phyloP scores from a whole-genome alignment of 2,797 vertebrate genomes.

The Myotis myotis region DNA sequence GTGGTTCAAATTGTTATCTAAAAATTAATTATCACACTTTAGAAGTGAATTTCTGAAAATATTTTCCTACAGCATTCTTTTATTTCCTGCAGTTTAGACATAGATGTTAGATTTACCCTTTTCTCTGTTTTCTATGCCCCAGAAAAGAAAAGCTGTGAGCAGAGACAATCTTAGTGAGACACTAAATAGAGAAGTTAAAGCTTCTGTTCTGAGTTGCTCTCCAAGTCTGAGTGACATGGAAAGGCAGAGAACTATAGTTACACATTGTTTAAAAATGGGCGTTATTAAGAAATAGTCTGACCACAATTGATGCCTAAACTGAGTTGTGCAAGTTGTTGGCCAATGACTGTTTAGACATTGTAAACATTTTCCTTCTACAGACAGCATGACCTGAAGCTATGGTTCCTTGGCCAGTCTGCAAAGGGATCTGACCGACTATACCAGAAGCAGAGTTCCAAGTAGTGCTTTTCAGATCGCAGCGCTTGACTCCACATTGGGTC shows the following conservation, averaged over 20 bases:
- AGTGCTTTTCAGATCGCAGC: background rate
- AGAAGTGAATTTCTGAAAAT: constrained; percentile 33
- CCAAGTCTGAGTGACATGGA: background rate
- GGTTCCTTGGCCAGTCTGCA: background rate
- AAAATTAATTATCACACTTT: constrained; percentile 48
- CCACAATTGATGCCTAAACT: background rate
- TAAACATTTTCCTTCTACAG: background rate
- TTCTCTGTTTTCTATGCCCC: background rate
- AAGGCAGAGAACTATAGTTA: background rate
- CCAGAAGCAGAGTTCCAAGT: background rate
- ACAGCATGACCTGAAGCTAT: background rate
- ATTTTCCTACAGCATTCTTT: background rate
- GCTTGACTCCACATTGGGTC: background rate
- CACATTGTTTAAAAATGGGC: background rate
- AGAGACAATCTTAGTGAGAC: background rate
- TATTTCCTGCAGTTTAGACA: background rate
- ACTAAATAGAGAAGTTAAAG: background rate
- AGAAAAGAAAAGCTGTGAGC: background rate
- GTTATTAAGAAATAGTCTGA: background rate
- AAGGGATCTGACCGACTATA: background rate
- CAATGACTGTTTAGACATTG: background rate
- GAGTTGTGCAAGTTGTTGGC: background rate
- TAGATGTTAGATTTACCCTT: background rate
- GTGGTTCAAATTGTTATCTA: constrained; percentile 11
- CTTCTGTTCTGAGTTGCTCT: background rate